Percentiles rank a stretch among this genome's conserved stretches.
These are phyloP conservation scores for Plestiodon gilberti DNA, from an alignment of 2,113 vertebrate species.

Conservation along the genomic window DNA sequence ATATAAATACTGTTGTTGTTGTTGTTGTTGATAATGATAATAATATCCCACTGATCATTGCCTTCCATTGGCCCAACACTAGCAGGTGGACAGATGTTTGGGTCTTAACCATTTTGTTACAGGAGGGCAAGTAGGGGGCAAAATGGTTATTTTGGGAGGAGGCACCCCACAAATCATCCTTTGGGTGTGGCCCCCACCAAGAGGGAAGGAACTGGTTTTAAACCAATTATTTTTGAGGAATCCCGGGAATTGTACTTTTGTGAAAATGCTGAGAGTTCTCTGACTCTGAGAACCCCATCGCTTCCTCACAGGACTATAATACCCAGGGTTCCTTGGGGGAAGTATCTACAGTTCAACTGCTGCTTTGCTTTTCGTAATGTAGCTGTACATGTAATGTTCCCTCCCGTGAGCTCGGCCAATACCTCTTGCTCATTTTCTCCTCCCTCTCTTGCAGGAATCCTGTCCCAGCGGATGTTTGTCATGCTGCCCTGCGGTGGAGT, in stretches of 20 bases:
- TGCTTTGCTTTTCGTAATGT: background rate
- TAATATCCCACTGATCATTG: background rate
- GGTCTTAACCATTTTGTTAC: background rate
- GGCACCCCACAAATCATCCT: background rate
- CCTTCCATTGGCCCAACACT: background rate
- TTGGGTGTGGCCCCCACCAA: no score
- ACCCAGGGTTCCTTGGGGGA: background rate
- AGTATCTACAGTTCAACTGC: background rate
- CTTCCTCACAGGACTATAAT: background rate
- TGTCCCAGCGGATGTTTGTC: conserved; percentile 86
- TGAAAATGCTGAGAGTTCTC: background rate
- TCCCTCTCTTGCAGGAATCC: conserved; percentile 78
- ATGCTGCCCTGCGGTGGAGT: conserved; percentile 93
- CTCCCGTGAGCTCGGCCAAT: background rate
- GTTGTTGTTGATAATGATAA: no score
- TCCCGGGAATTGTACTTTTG: background rate
- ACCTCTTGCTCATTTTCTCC: rapidly evolving
- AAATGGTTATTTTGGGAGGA: background rate
- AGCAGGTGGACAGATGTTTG: background rate
- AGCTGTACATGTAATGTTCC: background rate
- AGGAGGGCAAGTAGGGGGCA: background rate
- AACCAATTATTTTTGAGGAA: background rate
- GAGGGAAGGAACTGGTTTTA: background rate
- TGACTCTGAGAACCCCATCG: background rate
- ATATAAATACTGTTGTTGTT: no score